Percentiles rank a stretch among this genome's conserved stretches.
phyloP scores from a whole-genome alignment of 2,113 vertebrate genomes.

The Hystrix cristata region DNA sequence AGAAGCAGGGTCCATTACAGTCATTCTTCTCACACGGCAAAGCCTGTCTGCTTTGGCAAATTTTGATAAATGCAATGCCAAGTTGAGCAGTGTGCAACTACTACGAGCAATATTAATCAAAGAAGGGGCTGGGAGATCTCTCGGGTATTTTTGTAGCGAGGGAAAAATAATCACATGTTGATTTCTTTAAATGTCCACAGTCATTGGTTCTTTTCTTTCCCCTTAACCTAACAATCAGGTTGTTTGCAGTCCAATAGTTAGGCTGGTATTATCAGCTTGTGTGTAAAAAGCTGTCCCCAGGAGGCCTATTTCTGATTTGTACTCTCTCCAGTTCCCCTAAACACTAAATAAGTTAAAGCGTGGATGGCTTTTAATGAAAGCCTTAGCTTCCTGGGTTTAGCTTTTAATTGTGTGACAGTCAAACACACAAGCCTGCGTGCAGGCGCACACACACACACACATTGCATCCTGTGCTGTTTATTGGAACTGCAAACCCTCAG shows the following conservation, averaged over 20 bases:
- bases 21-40: conserved; percentile 73
- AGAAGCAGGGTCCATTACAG: conserved; percentile 38
- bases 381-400: neutral
- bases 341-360: conserved; percentile 69
- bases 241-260: neutral
- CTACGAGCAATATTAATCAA: conserved; percentile 78
- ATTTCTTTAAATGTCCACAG: conserved; percentile 67
- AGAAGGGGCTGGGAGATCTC: conserved; percentile 69
- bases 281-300: conserved; percentile 58
- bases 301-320: conserved; percentile 22
- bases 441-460: neutral
- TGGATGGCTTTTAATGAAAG: conserved; percentile 66
- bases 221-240: conserved; percentile 57
- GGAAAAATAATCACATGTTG: conserved; percentile 69
- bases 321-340: neutral
- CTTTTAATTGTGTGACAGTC: conserved; percentile 59
- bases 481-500: conserved; percentile 69
- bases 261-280: neutral
- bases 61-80: conserved; percentile 88
- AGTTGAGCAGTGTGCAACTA: conserved; percentile 79
- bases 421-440: neutral
- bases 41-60: conserved; percentile 86
- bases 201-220: conserved; percentile 27
- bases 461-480: conserved; percentile 30
- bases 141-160: conserved; percentile 8